Conservation (phyloP, 2,797 vertebrate species). For the Danio jaintianensis region DNA sequence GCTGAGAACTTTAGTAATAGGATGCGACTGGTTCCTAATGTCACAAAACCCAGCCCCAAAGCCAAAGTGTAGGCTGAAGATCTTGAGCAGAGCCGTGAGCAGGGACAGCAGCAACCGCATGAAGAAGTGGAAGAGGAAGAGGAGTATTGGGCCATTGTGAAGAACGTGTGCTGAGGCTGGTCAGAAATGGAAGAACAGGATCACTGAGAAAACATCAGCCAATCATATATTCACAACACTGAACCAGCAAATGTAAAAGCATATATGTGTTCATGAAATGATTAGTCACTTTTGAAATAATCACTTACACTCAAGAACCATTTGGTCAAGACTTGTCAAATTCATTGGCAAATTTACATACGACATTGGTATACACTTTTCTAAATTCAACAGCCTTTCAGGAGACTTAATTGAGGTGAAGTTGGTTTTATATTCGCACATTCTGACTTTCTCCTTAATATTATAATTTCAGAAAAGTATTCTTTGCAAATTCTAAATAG, state of each 20-base stretch:
- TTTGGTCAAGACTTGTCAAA: not conserved
- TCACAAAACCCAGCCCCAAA: constrained; percentile 85
- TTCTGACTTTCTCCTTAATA: too few relatives aligned
- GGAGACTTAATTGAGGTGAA: too few relatives aligned
- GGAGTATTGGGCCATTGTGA: constrained; percentile 66
- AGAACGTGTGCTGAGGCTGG: not conserved
- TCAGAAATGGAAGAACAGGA: constrained; percentile 38
- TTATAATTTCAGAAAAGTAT: too few relatives aligned
- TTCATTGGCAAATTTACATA: too few relatives aligned
- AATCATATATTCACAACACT: constrained; percentile 14
- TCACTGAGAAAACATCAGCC: constrained; percentile 25
- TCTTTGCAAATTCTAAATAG: too few relatives aligned
- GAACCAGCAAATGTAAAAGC: constrained; percentile 45
- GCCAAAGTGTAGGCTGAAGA: constrained; percentile 83
- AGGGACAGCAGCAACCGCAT: constrained; percentile 62
- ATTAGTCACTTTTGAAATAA: not conserved
- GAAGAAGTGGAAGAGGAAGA: constrained; percentile 25
- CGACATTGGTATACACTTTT: too few relatives aligned
- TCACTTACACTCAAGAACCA: not conserved
- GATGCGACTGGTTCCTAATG: constrained; percentile 90
- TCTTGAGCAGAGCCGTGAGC: constrained; percentile 74
- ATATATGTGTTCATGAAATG: not conserved
- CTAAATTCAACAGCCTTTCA: too few relatives aligned
- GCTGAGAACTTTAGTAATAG: constrained; percentile 93
- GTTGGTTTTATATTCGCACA: too few relatives aligned